Percentiles rank a stretch among this genome's conserved stretches.
Evolutionary conservation across 2,797 vertebrate genomes (phyloP).

Genomic region (Ctenochaetus hawaiiensis): DNA sequence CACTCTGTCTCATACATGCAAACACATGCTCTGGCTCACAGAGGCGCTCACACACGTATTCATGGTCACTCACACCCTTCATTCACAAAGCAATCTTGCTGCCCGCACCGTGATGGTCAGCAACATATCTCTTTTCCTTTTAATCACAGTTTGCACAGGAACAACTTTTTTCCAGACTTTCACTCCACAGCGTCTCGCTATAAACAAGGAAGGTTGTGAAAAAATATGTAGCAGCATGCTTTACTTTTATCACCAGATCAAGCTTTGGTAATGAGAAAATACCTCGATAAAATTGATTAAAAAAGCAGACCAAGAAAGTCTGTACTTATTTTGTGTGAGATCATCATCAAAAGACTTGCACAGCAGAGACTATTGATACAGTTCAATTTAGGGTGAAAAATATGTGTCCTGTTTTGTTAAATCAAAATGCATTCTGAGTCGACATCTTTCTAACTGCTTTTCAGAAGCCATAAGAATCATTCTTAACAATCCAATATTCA

Average conservation of each 20-base stretch:
- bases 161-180: conserved; percentile 42
- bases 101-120: conserved; percentile 49
- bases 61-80: conserved; percentile 50
- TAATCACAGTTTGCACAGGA: conserved; percentile 21
- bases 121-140: conserved; percentile 48
- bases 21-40: conserved; percentile 63
- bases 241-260: background rate
- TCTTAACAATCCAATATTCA: conserved; percentile 44
- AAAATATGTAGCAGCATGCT: conserved; percentile 20
- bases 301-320: background rate
- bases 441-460: conserved; percentile 15
- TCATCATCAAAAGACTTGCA: background rate
- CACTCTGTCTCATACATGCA: conserved; percentile 68
- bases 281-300: background rate
- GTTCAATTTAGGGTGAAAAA: conserved; percentile 11
- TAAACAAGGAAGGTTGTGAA: conserved; percentile 29
- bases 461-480: conserved; percentile 43
- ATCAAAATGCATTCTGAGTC: conserved; percentile 15
- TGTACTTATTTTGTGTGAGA: conserved; percentile 1
- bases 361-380: conserved; percentile 15
- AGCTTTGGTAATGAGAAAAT: conserved; percentile 1
- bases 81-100: conserved; percentile 35
- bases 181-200: conserved; percentile 9
- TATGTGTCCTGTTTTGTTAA: background rate
- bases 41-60: conserved; percentile 55